phyloP scores from a whole-genome alignment of 2,113 vertebrate genomes.

The Azemiops feae region DNA sequence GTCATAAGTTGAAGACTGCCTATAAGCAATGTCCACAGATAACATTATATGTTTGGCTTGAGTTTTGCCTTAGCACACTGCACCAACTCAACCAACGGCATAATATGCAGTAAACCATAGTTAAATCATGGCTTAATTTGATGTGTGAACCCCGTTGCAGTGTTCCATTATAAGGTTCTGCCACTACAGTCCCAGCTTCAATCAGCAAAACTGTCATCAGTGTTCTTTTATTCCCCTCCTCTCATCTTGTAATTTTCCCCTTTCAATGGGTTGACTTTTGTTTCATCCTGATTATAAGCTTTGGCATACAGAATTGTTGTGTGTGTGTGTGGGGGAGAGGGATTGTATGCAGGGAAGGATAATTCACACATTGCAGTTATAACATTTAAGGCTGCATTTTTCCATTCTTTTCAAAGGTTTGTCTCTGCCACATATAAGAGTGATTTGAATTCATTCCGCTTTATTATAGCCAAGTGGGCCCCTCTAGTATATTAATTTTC shows the following conservation, averaged over 20 bases:
- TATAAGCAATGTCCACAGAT: background rate
- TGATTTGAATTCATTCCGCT: conserved; percentile 66
- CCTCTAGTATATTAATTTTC: conserved; percentile 64
- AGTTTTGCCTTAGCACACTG: background rate
- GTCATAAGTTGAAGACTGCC: background rate
- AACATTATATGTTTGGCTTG: background rate
- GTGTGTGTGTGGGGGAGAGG: too few species aligned
- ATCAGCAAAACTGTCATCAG: conserved; percentile 26
- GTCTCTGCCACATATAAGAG: conserved; percentile 56
- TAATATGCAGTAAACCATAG: background rate
- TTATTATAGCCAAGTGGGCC: conserved; percentile 62
- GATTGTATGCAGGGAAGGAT: conserved; percentile 9
- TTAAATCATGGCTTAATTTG: background rate
- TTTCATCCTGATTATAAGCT: conserved; percentile 53
- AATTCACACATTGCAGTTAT: conserved; percentile 54
- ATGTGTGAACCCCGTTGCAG: background rate
- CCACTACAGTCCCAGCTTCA: conserved; percentile 5
- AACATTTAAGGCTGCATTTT: conserved; percentile 57
- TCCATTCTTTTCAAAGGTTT: conserved; percentile 68
- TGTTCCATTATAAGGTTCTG: accelerated
- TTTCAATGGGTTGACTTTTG: conserved; percentile 48
- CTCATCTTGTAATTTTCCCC: conserved; percentile 32
- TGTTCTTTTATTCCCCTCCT: conserved; percentile 1
- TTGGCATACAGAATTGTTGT: conserved; percentile 40
- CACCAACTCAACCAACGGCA: background rate